Percentiles rank a stretch among this genome's conserved stretches.
Evolutionary conservation across 2,113 vertebrate genomes (phyloP).

Genomic region (Epinephelus fuscoguttatus): DNA sequence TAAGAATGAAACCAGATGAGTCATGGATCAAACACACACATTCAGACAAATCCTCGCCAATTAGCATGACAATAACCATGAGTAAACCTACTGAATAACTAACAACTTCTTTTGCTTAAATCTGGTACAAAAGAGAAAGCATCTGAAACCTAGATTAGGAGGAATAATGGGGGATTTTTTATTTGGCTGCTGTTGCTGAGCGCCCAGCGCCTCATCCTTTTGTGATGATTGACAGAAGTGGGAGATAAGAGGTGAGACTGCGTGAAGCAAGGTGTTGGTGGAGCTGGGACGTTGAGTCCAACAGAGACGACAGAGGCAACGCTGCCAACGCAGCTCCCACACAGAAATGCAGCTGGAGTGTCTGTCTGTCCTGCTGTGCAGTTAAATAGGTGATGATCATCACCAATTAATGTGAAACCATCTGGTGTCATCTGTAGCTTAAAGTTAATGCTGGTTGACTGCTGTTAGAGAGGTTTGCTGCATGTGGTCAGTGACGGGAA

Average conservation of each 20-base stretch:
- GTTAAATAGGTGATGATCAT: conserved; percentile 54
- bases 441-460: conserved; percentile 9
- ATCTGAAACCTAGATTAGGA: neutral
- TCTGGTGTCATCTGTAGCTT: conserved; percentile 48
- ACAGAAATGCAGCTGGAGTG: conserved; percentile 55
- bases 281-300: conserved; percentile 57
- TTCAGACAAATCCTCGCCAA: conserved; percentile 9
- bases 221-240: conserved; percentile 62
- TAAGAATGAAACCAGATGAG: conserved; percentile 5
- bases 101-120: conserved; percentile 20
- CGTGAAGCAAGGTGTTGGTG: conserved; percentile 61
- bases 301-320: conserved; percentile 22
- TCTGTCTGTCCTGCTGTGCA: conserved; percentile 49
- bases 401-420: conserved; percentile 55
- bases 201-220: conserved; percentile 1
- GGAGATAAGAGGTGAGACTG: conserved; percentile 60
- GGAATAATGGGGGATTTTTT: conserved; percentile 14
- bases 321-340: conserved; percentile 31
- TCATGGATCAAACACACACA: conserved; percentile 17
- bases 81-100: conserved; percentile 14
- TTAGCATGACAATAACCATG: conserved; percentile 3
- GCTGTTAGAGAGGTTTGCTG: neutral
- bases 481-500: neutral
- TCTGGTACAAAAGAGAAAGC: neutral
- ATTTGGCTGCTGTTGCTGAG: conserved; percentile 7